Evolutionary conservation across 1,140 invertebrate species (phyloP).

Genomic region (Andricus grossulariae): DNA sequence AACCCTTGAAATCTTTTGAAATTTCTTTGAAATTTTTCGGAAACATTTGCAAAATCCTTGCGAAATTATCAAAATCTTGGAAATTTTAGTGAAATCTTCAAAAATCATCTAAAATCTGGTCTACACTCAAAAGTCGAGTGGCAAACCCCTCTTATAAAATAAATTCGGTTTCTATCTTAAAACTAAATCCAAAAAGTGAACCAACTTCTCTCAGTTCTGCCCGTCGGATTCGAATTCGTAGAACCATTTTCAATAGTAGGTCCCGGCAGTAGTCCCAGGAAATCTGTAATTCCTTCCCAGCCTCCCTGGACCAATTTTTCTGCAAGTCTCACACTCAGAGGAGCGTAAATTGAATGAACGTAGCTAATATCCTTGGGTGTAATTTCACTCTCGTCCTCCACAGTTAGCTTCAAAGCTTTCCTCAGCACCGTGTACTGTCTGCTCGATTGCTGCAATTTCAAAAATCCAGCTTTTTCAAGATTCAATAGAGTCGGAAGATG

Average conservation of each 20-base stretch:
- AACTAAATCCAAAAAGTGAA: neutral
- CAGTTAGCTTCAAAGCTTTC: constrained; percentile 87
- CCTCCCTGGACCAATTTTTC: constrained; percentile 91
- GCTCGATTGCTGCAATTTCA: constrained; percentile 83
- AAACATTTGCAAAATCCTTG: no score
- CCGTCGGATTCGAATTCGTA: constrained; percentile 43
- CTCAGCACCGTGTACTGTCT: constrained; percentile 83
- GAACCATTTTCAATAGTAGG: constrained; percentile 71
- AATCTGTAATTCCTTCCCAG: constrained; percentile 85
- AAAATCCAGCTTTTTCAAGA: constrained; percentile 90
- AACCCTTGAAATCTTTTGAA: no score
- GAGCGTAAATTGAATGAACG: constrained; percentile 95
- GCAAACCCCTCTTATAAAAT: no score
- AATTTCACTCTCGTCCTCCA: constrained; percentile 91
- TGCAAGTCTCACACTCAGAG: constrained; percentile 91
- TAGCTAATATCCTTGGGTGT: constrained; percentile 93
- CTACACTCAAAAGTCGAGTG: no score
- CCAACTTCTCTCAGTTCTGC: constrained; percentile 76
- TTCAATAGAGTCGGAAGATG: constrained; percentile 90
- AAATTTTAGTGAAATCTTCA: no score
- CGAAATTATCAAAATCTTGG: no score
- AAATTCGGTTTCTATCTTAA: no score
- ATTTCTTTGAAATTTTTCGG: no score
- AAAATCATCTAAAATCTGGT: no score
- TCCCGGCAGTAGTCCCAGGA: constrained; percentile 81